Percentiles rank a stretch among this genome's conserved stretches.
phyloP scores from a whole-genome alignment of 2,113 vertebrate genomes.

The Excalfactoria chinensis region DNA sequence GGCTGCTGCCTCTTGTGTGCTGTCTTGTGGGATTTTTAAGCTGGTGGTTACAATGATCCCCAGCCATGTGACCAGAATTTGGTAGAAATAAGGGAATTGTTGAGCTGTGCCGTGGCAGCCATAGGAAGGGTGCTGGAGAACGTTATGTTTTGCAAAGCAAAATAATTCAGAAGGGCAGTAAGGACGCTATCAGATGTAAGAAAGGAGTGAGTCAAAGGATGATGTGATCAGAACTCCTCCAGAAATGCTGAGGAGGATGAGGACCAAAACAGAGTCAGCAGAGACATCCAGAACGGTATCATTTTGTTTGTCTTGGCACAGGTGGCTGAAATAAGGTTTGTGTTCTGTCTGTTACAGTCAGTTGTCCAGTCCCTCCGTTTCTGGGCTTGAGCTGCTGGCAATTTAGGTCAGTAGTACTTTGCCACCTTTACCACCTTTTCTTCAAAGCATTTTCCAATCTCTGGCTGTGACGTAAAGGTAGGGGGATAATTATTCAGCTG shows the following conservation, averaged over 20 bases:
- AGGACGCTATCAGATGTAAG: background rate
- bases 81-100: background rate
- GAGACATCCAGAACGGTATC: background rate
- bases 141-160: background rate
- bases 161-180: background rate
- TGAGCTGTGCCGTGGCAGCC: accelerated
- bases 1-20: background rate
- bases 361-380: background rate
- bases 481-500: background rate
- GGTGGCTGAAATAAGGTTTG: background rate
- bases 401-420: background rate
- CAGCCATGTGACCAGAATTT: background rate
- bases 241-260: background rate
- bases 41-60: background rate
- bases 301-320: background rate
- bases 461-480: background rate
- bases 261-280: background rate
- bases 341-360: background rate
- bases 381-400: background rate
- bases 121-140: background rate
- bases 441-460: background rate
- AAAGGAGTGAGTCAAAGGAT: background rate
- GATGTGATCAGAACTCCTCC: background rate
- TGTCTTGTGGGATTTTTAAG: background rate
- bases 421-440: background rate